A percentile compares a stretch with the other conserved stretches of the same genome.
phyloP scores from a whole-genome alignment of 2,797 vertebrate genomes.

The Pitangus sulphuratus region DNA sequence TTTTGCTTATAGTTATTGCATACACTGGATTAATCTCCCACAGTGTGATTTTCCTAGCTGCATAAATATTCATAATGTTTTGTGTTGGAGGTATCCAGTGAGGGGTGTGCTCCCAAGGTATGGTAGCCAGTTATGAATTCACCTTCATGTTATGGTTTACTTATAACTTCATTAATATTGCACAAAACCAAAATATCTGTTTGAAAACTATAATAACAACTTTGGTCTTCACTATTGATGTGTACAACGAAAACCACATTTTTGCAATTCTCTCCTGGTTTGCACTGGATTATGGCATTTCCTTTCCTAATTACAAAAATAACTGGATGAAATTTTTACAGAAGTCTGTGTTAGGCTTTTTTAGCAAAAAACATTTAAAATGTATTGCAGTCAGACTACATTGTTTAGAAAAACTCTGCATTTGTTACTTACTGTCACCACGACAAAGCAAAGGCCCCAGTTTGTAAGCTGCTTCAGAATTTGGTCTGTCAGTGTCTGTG shows the following conservation, averaged over 20 bases:
- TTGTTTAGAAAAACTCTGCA: not conserved
- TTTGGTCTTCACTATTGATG: not conserved
- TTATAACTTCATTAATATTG: not conserved
- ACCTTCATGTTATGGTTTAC: not conserved
- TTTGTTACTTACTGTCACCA: constrained; percentile 89
- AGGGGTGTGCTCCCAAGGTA: not conserved
- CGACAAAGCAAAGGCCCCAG: constrained; percentile 89
- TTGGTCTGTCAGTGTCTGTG: constrained; percentile 83
- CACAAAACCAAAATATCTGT: not conserved
- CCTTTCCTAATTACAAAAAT: not conserved
- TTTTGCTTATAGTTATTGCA: not conserved
- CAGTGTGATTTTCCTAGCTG: not conserved
- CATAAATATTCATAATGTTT: not conserved
- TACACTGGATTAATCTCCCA: not conserved
- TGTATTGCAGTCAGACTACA: not conserved
- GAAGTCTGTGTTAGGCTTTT: not conserved
- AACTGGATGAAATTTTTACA: not conserved
- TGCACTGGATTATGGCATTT: rapidly evolving
- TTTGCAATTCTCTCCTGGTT: not conserved
- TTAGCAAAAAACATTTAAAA: not conserved
- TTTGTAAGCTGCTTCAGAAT: constrained; percentile 87
- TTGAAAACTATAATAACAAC: not conserved
- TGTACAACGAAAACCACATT: not conserved
- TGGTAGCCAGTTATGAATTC: not conserved
- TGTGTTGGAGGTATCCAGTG: not conserved